Evolutionary conservation across 2,888 invertebrate genomes (phyloP).

Genomic region (Habrosyne pyritoides): DNA sequence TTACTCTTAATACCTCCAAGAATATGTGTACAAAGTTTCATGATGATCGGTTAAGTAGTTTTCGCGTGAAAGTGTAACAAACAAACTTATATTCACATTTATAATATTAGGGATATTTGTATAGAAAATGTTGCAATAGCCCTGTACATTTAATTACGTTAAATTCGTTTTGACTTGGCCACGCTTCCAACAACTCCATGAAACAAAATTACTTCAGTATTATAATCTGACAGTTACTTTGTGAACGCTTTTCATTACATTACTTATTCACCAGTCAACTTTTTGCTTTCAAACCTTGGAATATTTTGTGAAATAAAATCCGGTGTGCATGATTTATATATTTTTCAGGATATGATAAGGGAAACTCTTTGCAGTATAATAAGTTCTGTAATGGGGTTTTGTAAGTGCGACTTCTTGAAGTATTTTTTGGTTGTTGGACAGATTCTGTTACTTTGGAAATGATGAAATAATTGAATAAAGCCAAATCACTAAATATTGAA

Average conservation of each 20-base stretch:
- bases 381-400: no score
- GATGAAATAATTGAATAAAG: no score
- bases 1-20: no score
- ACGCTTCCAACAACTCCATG: background rate
- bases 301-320: conserved; percentile 44
- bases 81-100: no score
- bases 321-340: conserved; percentile 29
- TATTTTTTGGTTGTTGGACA: no score
- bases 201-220: conserved; percentile 39
- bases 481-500: no score
- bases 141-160: background rate
- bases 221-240: conserved; percentile 32
- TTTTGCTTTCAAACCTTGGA: conserved; percentile 48
- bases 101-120: no score
- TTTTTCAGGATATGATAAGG: conserved; percentile 18
- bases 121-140: background rate
- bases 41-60: no score
- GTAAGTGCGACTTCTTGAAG: no score
- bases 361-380: background rate
- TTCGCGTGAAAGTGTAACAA: no score
- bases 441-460: no score
- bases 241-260: conserved; percentile 54
- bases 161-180: background rate
- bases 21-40: no score
- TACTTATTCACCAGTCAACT: conserved; percentile 62